Base-by-base conservation (phyloP, 2,797 vertebrate species). In the Sebastes cheni region DNA sequence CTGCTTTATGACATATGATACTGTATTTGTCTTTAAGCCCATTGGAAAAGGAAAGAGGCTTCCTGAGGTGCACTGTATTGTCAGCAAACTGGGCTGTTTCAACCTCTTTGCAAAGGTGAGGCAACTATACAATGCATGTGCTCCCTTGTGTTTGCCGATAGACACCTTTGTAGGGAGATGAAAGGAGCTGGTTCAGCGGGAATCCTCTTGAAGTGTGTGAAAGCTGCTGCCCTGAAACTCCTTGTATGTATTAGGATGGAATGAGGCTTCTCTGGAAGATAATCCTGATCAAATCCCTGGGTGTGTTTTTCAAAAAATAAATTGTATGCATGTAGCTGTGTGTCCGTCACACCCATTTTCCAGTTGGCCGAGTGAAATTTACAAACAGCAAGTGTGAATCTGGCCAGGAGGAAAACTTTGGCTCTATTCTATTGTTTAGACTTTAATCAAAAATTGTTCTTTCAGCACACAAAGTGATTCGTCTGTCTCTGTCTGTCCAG, bases 81-180 rank as follows among this genome's bases (percentile, higher is more conserved):
- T 99, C 76, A 99, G 98, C 92, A 97, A 97, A 83, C 93, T 99
- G 59, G 99, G 99, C 91, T 99, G 99, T 94, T 99, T 99, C 96
- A 97, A 97, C 92, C 97, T 99, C 81, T 99, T 99, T 93, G 97
- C 98, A 68, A 99, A 99, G 98, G 99, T 99, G 95, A 96, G 92
- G 67, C 71, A 66, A 27, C 65, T 25, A 14, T n/a, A 67, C 61
- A 52, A 11, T 23, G 3, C 56, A 13, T 56, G 13, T 34, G 27
- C 69, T 59, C n/a, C 56, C 13, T 27, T 64, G 14, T 77, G 46
- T 67, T n/a, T 75, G 67, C 23, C 7, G 14, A 72, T 30, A 58
- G 10, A 62, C 36, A 36, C 23, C 23, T 78, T 78, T 64, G 34
- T 18, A 12, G 36, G 3, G 20, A 46, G 20, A 71, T 73, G 54